Evolutionary conservation across 2,888 invertebrate species (phyloP).

Genomic region (Herminia tarsipennalis): DNA sequence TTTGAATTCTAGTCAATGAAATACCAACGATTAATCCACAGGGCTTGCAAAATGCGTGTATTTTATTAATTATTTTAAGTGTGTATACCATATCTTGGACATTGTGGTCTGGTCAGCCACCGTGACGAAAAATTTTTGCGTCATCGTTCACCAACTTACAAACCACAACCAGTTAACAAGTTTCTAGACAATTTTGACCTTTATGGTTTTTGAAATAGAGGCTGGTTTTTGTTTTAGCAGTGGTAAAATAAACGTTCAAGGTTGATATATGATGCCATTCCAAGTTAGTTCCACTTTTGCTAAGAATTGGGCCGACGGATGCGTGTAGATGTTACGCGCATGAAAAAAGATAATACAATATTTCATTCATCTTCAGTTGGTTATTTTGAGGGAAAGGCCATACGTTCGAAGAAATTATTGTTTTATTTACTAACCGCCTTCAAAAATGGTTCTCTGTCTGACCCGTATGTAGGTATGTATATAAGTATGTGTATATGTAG

Average conservation of each 20-base stretch:
- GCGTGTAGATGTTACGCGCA: conserved; percentile 47
- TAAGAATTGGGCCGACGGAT: conserved; percentile 66
- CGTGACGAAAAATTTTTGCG: conserved; percentile 62
- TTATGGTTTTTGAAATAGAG: background rate
- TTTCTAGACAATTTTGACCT: conserved; percentile 11
- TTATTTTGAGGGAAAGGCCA: conserved; percentile 34
- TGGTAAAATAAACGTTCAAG: conserved; percentile 30
- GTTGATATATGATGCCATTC: conserved; percentile 42
- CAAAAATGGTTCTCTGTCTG: too few relatives aligned
- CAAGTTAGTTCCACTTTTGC: conserved; percentile 69
- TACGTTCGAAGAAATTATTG: conserved; percentile 24
- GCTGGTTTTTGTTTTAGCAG: background rate
- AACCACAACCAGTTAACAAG: background rate
- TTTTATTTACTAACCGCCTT: too few relatives aligned
- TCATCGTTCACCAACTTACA: conserved; percentile 18
- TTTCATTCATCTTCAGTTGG: conserved; percentile 33
- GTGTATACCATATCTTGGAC: conserved; percentile 13
- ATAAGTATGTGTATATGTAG: too few relatives aligned
- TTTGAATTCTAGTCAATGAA: conserved; percentile 1
- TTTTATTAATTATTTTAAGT: conserved; percentile 24
- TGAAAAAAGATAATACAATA: conserved; percentile 44
- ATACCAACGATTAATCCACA: conserved; percentile 15
- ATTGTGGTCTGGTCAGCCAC: conserved; percentile 49
- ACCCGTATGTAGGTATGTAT: too few relatives aligned
- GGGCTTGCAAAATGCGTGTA: conserved; percentile 6